Evolutionary conservation across 2,797 vertebrate species (phyloP).

Genomic region (Paratrypauchen microcephalus): DNA sequence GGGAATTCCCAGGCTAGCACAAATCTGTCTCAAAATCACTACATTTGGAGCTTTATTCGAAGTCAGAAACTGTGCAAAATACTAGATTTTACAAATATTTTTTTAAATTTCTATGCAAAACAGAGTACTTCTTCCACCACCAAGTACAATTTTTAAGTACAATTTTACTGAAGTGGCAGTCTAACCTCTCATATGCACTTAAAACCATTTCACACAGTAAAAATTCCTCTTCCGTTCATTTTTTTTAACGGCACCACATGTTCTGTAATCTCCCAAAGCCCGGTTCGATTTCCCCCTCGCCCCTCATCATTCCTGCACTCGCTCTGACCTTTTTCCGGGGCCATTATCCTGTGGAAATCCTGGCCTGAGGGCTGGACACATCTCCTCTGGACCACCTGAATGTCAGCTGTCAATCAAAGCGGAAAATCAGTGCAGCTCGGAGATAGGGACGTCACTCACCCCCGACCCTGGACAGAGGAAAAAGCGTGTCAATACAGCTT

Average conservation of each 20-base stretch:
- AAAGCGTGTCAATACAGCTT: neutral
- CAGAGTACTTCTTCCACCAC: too few relatives aligned
- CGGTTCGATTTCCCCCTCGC: neutral
- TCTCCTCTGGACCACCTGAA: conserved; percentile 6
- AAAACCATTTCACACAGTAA: too few relatives aligned
- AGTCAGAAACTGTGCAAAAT: too few relatives aligned
- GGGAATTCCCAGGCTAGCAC: too few relatives aligned
- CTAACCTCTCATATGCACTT: too few relatives aligned
- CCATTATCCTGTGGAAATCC: conserved; percentile 5
- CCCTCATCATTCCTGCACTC: neutral
- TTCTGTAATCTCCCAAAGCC: neutral
- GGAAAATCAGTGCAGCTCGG: neutral
- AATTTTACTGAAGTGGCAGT: too few relatives aligned
- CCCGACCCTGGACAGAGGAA: neutral
- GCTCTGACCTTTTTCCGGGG: conserved; percentile 19
- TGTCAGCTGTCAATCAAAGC: conserved; percentile 24
- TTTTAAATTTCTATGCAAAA: too few relatives aligned
- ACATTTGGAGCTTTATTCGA: too few relatives aligned
- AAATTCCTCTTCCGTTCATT: neutral
- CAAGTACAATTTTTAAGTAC: too few relatives aligned
- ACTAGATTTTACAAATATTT: too few relatives aligned
- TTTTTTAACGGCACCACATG: conserved; percentile 4
- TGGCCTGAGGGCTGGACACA: conserved; percentile 8
- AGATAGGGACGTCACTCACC: neutral
- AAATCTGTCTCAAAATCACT: too few relatives aligned